Conservation (phyloP, 2,888 invertebrate genomes). For the Automeris io region DNA sequence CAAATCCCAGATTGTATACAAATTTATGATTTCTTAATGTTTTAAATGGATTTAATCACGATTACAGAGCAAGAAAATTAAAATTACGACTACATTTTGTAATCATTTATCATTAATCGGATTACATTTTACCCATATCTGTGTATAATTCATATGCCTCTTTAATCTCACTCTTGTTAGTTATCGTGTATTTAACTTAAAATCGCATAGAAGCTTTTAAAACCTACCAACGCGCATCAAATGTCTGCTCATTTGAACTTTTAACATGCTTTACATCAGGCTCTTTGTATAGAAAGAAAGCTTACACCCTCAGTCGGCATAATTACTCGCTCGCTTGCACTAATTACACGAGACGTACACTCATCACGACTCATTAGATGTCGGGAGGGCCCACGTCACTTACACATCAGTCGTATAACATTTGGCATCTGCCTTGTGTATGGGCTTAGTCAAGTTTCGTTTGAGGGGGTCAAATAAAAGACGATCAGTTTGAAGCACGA, state of each 20-base stretch:
- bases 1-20: too few relatives aligned
- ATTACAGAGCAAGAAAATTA: too few relatives aligned
- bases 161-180: too few relatives aligned
- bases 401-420: slow-evolving; percentile 33
- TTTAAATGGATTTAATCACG: too few relatives aligned
- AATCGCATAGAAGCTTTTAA: background rate
- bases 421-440: slow-evolving; percentile 52
- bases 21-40: too few relatives aligned
- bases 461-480: too few relatives aligned
- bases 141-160: too few relatives aligned
- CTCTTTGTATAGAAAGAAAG: background rate
- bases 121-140: too few relatives aligned
- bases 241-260: background rate
- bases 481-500: too few relatives aligned
- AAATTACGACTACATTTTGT: too few relatives aligned
- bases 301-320: background rate
- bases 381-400: slow-evolving; percentile 25
- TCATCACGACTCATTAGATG: slow-evolving; percentile 9
- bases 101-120: too few relatives aligned
- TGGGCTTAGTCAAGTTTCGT: too few relatives aligned
- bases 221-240: background rate
- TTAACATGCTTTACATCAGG: background rate
- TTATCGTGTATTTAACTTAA: background rate
- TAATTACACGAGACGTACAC: slow-evolving; percentile 11
- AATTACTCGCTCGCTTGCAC: slow-evolving; percentile 6